These are phyloP conservation scores for Troglohyphantes excavatus DNA, from an alignment of 2,888 invertebrate species.

Conservation along the genomic window DNA sequence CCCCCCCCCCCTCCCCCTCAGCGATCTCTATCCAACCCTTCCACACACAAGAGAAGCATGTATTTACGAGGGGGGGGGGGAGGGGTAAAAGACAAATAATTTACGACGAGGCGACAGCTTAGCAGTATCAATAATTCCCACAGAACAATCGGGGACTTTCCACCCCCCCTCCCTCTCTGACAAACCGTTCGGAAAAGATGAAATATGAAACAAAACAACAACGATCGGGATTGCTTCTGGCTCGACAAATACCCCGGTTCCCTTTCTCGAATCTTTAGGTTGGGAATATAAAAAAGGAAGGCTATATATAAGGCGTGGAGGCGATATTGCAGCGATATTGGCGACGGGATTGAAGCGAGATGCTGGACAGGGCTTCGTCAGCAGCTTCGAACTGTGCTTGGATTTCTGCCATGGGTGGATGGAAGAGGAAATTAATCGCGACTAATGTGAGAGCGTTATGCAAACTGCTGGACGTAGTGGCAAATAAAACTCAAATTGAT, in stretches of 20 bases:
- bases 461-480: not conserved
- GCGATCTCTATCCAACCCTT: not conserved
- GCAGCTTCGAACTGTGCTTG: not conserved
- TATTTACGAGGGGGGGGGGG: slow-evolving; percentile 62
- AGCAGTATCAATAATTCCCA: slow-evolving; percentile 67
- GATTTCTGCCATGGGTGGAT: not conserved
- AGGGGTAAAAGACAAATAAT: slow-evolving; percentile 62
- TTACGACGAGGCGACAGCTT: slow-evolving; percentile 67
- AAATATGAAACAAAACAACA: slow-evolving; percentile 74
- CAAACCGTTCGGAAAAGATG: slow-evolving; percentile 69
- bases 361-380: slow-evolving; percentile 37
- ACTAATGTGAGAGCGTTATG: not conserved
- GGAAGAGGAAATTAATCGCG: not conserved
- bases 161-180: too few species aligned
- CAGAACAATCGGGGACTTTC: slow-evolving; percentile 13
- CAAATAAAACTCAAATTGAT: not conserved
- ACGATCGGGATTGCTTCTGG: slow-evolving; percentile 68
- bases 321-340: not conserved
- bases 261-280: not conserved
- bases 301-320: slow-evolving; percentile 43
- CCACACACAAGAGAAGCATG: not conserved
- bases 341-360: not conserved
- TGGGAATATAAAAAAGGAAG: slow-evolving; percentile 32
- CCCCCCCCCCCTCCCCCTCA: too few species aligned
- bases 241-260: slow-evolving; percentile 45